Percentiles rank a stretch among this genome's conserved stretches.
These are phyloP conservation scores for Torymus texanus DNA, from an alignment of 2,888 invertebrate species.

Conservation along the genomic window DNA sequence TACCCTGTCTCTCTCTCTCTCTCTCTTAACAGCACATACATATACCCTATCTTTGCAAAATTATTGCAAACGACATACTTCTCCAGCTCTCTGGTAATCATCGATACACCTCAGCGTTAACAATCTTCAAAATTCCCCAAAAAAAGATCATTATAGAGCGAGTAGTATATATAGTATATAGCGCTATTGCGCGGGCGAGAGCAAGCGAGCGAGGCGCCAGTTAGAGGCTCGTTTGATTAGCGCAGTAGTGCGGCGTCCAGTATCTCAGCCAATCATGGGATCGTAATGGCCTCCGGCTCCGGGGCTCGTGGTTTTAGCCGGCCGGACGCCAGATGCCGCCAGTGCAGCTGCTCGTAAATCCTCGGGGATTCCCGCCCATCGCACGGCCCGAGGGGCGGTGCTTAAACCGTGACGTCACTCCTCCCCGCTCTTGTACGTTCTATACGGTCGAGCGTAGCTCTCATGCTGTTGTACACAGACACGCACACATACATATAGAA, in stretches of 20 bases:
- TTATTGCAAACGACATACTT: too few relatives aligned
- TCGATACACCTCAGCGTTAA: background rate
- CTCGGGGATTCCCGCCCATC: conserved; percentile 78
- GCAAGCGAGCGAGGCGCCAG: conserved; percentile 46
- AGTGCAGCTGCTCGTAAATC: conserved; percentile 70
- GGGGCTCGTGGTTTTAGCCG: conserved; percentile 68
- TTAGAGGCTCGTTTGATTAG: conserved; percentile 71
- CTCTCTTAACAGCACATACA: too few relatives aligned
- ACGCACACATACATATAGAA: too few relatives aligned
- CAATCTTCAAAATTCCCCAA: conserved; percentile 9
- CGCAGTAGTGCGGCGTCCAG: conserved; percentile 65
- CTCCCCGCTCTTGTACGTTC: conserved; percentile 7
- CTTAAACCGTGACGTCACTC: conserved; percentile 76
- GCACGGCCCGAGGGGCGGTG: conserved; percentile 77
- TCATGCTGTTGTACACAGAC: too few relatives aligned
- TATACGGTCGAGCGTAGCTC: too few relatives aligned
- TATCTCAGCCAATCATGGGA: conserved; percentile 77
- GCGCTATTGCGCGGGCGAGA: background rate
- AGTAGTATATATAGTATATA: background rate
- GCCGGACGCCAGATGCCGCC: conserved; percentile 78
- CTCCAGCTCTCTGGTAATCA: conserved; percentile 6
- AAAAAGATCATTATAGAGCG: background rate
- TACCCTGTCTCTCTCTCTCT: too few relatives aligned
- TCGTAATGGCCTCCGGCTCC: conserved; percentile 79
- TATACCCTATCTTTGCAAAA: too few relatives aligned